phyloP scores from a whole-genome alignment of 2,888 invertebrate genomes.

The Zygogramma bicolorata region DNA sequence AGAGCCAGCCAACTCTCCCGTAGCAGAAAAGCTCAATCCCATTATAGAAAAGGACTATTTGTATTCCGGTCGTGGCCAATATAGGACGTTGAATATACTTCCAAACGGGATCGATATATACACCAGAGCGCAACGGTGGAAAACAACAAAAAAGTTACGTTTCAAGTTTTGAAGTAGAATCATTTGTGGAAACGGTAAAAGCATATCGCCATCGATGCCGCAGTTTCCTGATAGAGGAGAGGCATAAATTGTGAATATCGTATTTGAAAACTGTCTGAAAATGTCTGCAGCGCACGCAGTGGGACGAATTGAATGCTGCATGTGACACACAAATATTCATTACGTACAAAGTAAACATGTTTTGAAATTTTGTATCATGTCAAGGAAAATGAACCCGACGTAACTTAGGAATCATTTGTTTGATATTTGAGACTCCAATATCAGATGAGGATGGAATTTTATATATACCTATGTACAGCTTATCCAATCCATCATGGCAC shows the following conservation, averaged over 20 bases:
- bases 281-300: neutral
- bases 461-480: too few relatives aligned
- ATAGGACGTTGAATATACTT: conserved; percentile 14
- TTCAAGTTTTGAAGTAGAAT: conserved; percentile 39
- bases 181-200: conserved; percentile 54
- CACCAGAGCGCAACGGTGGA: conserved; percentile 27
- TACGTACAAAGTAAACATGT: too few relatives aligned
- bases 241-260: conserved; percentile 2
- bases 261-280: neutral
- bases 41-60: conserved; percentile 17
- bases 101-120: conserved; percentile 38
- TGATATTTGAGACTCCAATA: too few relatives aligned
- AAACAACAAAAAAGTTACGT: conserved; percentile 41
- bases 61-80: conserved; percentile 10
- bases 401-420: too few relatives aligned
- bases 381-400: too few relatives aligned
- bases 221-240: conserved; percentile 47
- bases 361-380: too few relatives aligned
- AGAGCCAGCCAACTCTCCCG: neutral
- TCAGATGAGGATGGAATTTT: too few relatives aligned
- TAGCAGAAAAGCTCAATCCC: neutral
- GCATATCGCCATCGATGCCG: conserved; percentile 57
- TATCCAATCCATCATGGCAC: too few relatives aligned
- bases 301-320: neutral
- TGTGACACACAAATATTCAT: neutral